These are phyloP conservation scores for Micronycteris hirsuta DNA, from an alignment of 2,113 vertebrate genomes.

Conservation along the genomic window DNA sequence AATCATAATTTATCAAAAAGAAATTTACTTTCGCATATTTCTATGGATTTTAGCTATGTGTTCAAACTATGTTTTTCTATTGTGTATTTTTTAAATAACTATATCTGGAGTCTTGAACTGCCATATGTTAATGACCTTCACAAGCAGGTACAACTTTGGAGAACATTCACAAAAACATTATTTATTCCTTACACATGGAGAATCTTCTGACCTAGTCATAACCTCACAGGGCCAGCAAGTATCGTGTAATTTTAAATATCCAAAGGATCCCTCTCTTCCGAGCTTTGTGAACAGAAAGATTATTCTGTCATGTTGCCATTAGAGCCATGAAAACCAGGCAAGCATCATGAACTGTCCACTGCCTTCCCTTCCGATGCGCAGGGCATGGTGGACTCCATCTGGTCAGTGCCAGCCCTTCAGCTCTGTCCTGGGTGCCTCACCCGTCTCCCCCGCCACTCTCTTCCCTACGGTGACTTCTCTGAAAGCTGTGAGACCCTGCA, in stretches of 20 bases:
- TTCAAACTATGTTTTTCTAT: background rate
- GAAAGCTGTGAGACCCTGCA: rapidly evolving
- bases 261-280: background rate
- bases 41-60: background rate
- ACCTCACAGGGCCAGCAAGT: background rate
- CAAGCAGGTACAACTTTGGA: background rate
- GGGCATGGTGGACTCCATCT: too few species aligned
- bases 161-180: background rate
- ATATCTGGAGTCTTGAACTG: background rate
- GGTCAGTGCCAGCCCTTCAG: rapidly evolving
- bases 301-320: rapidly evolving
- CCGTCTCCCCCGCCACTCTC: rapidly evolving
- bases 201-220: background rate
- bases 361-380: background rate
- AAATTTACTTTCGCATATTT: background rate
- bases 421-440: rapidly evolving
- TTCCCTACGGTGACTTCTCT: too few species aligned
- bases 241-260: background rate
- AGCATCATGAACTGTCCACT: rapidly evolving
- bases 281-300: background rate
- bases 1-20: background rate
- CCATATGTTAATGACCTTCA: background rate
- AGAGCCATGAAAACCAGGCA: background rate
- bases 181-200: background rate
- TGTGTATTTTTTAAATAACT: background rate